A percentile compares a stretch with the other conserved stretches of the same genome.
Evolutionary conservation across 2,113 vertebrate species (phyloP).

Genomic region (Sardina pilchardus): DNA sequence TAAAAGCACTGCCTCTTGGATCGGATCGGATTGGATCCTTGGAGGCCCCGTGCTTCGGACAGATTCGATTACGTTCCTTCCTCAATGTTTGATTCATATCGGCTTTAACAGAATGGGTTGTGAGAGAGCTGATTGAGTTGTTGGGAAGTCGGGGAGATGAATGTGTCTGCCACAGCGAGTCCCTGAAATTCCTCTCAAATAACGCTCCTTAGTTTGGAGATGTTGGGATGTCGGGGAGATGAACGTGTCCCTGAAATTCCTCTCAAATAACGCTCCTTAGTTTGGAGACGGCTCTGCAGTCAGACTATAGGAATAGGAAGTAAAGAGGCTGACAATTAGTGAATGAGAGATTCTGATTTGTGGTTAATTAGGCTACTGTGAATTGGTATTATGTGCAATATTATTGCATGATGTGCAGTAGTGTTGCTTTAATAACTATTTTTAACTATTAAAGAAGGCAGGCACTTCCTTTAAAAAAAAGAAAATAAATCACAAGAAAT

Average conservation of each 20-base stretch:
- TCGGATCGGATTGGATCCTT: not conserved
- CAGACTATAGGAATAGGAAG: not conserved
- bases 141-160: not conserved
- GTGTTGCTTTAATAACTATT: not conserved
- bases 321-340: not conserved
- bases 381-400: not conserved
- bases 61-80: not conserved
- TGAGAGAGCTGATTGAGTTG: not conserved
- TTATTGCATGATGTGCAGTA: not conserved
- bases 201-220: not conserved
- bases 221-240: not conserved
- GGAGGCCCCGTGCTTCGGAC: not conserved
- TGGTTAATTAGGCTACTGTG: not conserved
- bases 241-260: not conserved
- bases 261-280: not conserved
- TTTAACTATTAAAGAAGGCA: not conserved
- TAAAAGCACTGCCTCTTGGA: not conserved
- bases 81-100: not conserved
- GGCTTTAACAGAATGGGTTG: not conserved
- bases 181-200: not conserved
- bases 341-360: not conserved
- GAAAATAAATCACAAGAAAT: not conserved
- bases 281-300: not conserved
- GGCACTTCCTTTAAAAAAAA: not conserved
- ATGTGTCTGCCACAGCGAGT: no score